Conservation (phyloP, 2,888 invertebrate species). For the Lepidochitona cinerea region DNA sequence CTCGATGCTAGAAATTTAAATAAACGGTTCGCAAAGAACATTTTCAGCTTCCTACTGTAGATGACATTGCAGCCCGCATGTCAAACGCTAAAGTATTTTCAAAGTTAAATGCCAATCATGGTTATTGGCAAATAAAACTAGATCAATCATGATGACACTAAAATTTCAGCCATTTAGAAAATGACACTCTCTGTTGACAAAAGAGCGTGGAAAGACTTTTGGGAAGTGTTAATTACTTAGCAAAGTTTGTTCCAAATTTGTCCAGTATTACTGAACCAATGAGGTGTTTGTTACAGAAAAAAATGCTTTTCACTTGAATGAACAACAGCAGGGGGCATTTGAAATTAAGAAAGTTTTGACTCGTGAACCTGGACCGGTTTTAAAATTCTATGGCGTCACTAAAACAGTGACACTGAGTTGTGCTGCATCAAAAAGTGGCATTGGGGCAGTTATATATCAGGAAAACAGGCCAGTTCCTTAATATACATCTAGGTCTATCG, state of each 20-base stretch:
- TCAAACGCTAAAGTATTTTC: slow-evolving; percentile 14
- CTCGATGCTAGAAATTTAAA: slow-evolving; percentile 11
- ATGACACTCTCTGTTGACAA: background rate
- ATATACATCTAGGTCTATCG: slow-evolving; percentile 12
- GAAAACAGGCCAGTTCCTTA: slow-evolving; percentile 10
- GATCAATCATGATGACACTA: background rate
- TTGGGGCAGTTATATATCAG: slow-evolving; percentile 18
- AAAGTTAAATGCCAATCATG: slow-evolving; percentile 8
- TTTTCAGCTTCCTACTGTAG: slow-evolving; percentile 18
- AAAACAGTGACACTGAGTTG: slow-evolving; percentile 8
- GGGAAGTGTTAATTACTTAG: slow-evolving; percentile 28
- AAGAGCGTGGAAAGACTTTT: slow-evolving; percentile 23
- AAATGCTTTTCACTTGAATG: slow-evolving; percentile 3
- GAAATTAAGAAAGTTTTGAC: slow-evolving; percentile 5
- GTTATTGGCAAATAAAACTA: background rate
- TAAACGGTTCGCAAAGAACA: slow-evolving; percentile 8
- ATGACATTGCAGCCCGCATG: slow-evolving; percentile 15
- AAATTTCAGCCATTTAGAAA: background rate
- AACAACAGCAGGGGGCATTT: background rate
- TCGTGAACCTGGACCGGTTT: slow-evolving; percentile 1
- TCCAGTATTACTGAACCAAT: slow-evolving; percentile 14
- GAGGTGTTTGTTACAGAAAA: background rate
- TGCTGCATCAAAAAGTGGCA: slow-evolving; percentile 14
- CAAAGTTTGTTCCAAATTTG: slow-evolving; percentile 27
- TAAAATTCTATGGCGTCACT: slow-evolving; percentile 10